Percentiles rank a stretch among this genome's conserved stretches.
These are phyloP conservation scores for Dendrophyllia cribrosa DNA, from an alignment of 64 coral and sea anemone species.

Conservation along the genomic window DNA sequence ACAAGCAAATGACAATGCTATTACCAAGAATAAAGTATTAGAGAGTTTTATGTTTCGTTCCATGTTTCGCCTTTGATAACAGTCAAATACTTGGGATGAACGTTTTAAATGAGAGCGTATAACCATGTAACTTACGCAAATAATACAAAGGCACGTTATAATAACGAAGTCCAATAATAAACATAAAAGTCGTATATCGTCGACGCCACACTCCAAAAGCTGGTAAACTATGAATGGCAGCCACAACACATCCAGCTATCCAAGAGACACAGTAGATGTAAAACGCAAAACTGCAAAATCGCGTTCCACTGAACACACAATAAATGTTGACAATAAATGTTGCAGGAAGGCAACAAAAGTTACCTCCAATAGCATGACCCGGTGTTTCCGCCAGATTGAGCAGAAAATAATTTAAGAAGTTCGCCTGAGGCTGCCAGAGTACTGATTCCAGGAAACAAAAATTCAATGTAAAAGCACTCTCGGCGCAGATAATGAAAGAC, in stretches of 20 bases:
- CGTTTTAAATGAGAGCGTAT: not conserved
- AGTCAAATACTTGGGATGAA: not conserved
- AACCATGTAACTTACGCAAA: not conserved
- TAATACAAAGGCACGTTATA: not conserved
- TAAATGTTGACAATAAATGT: not conserved
- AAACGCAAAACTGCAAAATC: not conserved
- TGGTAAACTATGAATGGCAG: not conserved
- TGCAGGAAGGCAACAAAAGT: not conserved
- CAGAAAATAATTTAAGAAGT: no score
- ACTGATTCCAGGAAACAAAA: no score
- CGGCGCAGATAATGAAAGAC: not conserved
- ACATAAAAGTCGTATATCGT: not conserved
- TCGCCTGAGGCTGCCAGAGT: no score
- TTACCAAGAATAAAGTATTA: not conserved
- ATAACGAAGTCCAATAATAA: not conserved
- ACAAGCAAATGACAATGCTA: not conserved
- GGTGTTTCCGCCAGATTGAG: no score
- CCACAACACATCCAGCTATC: not conserved
- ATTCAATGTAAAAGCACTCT: no score
- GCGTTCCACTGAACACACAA: not conserved
- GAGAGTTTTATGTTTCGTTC: not conserved
- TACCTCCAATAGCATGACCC: no score
- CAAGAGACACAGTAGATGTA: not conserved
- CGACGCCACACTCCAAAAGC: not conserved
- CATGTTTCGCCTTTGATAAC: not conserved